Base-by-base conservation (phyloP, 1,140 invertebrate genomes). In the Agraylea sexmaculata region DNA sequence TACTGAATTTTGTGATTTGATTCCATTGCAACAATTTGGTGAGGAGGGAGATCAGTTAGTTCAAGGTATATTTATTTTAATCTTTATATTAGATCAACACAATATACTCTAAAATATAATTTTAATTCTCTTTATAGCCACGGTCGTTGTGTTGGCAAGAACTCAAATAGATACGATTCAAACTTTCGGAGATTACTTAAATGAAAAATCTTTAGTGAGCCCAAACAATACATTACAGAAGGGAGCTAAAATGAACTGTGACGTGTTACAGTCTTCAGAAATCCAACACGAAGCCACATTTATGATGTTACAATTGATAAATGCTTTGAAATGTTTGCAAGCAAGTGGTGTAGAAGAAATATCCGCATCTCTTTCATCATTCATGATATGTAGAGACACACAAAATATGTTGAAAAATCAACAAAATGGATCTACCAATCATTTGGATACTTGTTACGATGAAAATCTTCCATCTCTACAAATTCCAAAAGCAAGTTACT, bases 301-400 rank as follows among this genome's bases (percentile, higher is more conserved):
- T 52, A 70, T 87, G 23, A 69, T 88, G 56, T 63, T 88, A 31
- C 85, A 89, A 56, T 62, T 87, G 27, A 76, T 88, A 1, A 83
- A 82, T 43, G 80, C 79, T 0, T 59, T 88, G 28, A 88, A 87
- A 55, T 77, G 75, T 51, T 64, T 90, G n/a, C 84, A 88, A 56
- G 82, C 83, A 2, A 75, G 83, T 40, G 84, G 84, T 2, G 75
- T 86, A 13, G 84, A 88, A 52, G 81, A 87, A 51, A 67, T 82
- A 10, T 71, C 80, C 0, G 63, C 74, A 17, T 73, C 71, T 42
- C 53, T 87, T 21, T 75, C 72, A 21, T 74, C 77, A 30, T 75
- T 82, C 43, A 67, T 82, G 0, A 63, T 77, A 1, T 64, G 73
- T 34, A 65, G 68, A 34, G 72, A 77, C n/a, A 40, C 45, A 4